Conservation (phyloP, 2,113 vertebrate species). For the Pedionomus torquatus region DNA sequence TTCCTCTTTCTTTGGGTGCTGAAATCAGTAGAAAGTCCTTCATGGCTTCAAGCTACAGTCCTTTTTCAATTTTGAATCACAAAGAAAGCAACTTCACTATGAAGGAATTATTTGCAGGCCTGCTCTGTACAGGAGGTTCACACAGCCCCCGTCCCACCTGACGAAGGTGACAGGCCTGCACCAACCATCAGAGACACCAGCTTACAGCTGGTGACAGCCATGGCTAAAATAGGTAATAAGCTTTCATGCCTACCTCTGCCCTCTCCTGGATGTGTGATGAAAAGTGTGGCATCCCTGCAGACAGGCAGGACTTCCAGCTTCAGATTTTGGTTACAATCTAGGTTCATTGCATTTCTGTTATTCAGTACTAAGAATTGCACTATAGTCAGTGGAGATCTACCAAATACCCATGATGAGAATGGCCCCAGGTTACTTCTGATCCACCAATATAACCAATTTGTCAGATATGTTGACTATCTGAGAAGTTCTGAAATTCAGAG, state of each 20-base stretch:
- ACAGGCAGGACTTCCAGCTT: neutral
- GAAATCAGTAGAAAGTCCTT: neutral
- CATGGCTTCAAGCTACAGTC: neutral
- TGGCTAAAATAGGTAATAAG: neutral
- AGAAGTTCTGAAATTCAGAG: neutral
- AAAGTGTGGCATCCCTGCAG: neutral
- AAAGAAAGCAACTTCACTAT: neutral
- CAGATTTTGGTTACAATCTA: neutral
- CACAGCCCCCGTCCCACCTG: neutral
- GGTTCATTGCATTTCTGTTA: neutral
- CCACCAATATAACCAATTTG: neutral
- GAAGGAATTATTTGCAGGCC: neutral
- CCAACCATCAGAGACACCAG: neutral
- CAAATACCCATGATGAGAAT: fast-evolving
- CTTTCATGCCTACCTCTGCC: neutral
- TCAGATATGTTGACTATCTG: neutral
- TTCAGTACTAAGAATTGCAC: neutral
- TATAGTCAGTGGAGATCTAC: neutral
- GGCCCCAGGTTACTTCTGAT: neutral
- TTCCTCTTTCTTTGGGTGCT: neutral
- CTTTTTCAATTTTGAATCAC: neutral
- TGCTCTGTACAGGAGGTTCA: neutral
- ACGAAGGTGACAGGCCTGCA: neutral
- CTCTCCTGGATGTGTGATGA: neutral
- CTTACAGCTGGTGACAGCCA: neutral